A percentile compares a stretch with the other conserved stretches of the same genome.
phyloP scores from a whole-genome alignment of 2,113 vertebrate genomes.

The Talpa occidentalis region DNA sequence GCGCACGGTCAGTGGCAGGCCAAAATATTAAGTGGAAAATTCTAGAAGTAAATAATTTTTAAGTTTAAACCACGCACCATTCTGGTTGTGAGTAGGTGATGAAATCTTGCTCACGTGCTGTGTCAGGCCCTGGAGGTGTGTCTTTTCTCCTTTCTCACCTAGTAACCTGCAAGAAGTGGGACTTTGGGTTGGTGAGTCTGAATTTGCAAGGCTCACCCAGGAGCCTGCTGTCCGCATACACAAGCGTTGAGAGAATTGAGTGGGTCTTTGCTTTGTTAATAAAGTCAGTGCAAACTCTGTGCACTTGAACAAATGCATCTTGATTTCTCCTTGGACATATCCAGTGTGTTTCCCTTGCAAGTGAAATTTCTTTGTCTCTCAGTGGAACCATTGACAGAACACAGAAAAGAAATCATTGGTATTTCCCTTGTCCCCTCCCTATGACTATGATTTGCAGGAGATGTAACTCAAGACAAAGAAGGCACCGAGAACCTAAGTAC shows the following conservation, averaged over 20 bases:
- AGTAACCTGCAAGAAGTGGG: background rate
- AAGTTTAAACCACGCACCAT: background rate
- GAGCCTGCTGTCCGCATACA: fast-evolving
- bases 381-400: background rate
- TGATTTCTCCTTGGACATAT: background rate
- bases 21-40: background rate
- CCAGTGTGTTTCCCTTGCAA: background rate
- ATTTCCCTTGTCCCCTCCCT: background rate
- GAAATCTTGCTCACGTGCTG: background rate
- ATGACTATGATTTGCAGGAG: background rate
- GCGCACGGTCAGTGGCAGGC: background rate
- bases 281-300: background rate
- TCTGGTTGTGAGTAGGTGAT: background rate
- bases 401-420: background rate
- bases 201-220: background rate
- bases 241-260: background rate
- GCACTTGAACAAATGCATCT: background rate
- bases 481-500: background rate
- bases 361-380: background rate
- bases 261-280: background rate
- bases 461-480: background rate
- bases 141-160: background rate
- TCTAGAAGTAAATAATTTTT: background rate
- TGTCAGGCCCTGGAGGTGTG: no score
- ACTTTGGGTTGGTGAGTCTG: background rate